phyloP scores from a whole-genome alignment of 1,140 invertebrate species.

The Anagrus nilaparvatae region DNA sequence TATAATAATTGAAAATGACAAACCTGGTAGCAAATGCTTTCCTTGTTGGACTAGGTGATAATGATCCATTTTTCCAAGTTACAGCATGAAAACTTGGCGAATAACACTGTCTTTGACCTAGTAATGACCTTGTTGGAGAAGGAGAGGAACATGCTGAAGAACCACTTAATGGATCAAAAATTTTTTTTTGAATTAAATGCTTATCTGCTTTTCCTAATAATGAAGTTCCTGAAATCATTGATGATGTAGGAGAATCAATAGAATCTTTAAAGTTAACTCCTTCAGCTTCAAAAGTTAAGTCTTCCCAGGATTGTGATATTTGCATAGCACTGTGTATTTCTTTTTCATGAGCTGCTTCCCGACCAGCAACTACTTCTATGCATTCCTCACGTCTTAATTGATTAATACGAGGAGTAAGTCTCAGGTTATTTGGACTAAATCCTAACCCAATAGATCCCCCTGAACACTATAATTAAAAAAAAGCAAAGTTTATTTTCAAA shows the following conservation, averaged over 20 bases:
- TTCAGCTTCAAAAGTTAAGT: constrained; percentile 65
- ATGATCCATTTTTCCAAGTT: constrained; percentile 43
- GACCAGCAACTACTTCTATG: constrained; percentile 64
- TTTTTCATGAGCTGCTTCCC: constrained; percentile 81
- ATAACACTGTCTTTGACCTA: constrained; percentile 51
- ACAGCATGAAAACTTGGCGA: constrained; percentile 51
- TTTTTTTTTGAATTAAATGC: constrained; percentile 30
- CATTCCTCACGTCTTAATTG: constrained; percentile 82
- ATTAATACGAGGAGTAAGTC: constrained; percentile 69
- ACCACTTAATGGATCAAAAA: constrained; percentile 36
- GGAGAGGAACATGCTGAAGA: constrained; percentile 50
- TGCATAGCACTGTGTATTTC: constrained; percentile 80
- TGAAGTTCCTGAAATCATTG: constrained; percentile 2
- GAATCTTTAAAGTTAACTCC: constrained; percentile 39
- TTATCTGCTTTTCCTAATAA: constrained; percentile 26
- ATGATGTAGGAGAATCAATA: constrained; percentile 27
- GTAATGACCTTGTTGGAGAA: constrained; percentile 50
- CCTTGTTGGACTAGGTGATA: constrained; percentile 73
- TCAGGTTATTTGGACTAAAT: constrained; percentile 47
- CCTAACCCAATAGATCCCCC: constrained; percentile 27
- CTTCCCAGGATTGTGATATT: constrained; percentile 84
- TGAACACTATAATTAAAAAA: constrained; percentile 30
- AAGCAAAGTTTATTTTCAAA: constrained; percentile 12
- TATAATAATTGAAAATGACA: constrained; percentile 4
- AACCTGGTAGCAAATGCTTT: constrained; percentile 63